These are phyloP conservation scores for Cecidostiba fungosa DNA, from an alignment of 2,888 invertebrate genomes.

Conservation along the genomic window DNA sequence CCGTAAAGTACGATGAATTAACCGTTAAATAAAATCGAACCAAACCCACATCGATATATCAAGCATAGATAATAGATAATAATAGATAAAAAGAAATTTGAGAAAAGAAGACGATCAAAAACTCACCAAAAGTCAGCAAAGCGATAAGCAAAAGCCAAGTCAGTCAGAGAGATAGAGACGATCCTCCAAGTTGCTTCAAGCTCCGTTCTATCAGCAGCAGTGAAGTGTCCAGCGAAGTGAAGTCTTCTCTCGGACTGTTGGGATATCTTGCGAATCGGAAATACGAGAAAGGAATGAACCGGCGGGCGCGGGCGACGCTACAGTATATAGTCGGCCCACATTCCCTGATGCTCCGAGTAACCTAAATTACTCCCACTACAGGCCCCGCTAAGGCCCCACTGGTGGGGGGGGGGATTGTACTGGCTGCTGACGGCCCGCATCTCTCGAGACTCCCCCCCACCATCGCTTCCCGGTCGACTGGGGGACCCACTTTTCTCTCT, in stretches of 20 bases:
- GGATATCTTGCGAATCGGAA: slow-evolving; percentile 68
- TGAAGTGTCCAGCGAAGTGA: not conserved
- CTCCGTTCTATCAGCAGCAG: not conserved
- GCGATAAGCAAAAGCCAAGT: not conserved
- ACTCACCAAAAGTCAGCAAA: slow-evolving; percentile 6
- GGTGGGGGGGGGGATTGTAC: not conserved
- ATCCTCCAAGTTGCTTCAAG: not conserved
- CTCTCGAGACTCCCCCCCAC: slow-evolving; percentile 21
- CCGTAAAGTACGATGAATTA: too few relatives aligned
- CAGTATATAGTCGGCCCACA: slow-evolving; percentile 75
- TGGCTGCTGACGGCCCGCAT: slow-evolving; percentile 12
- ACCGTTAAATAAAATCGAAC: too few relatives aligned
- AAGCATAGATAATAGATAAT: not conserved
- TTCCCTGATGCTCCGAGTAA: slow-evolving; percentile 78
- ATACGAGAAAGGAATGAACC: slow-evolving; percentile 72
- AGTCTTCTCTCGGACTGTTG: not conserved
- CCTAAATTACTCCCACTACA: slow-evolving; percentile 78
- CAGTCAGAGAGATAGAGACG: too few relatives aligned
- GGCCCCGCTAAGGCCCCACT: not conserved
- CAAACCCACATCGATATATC: too few relatives aligned
- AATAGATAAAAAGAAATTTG: not conserved
- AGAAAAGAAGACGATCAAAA: not conserved
- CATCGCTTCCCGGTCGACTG: not conserved
- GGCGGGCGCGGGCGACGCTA: slow-evolving; percentile 70
- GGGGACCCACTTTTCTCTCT: slow-evolving; percentile 56